Evolutionary conservation across 2,888 invertebrate genomes (phyloP).

Genomic region (Escarpia spicata): DNA sequence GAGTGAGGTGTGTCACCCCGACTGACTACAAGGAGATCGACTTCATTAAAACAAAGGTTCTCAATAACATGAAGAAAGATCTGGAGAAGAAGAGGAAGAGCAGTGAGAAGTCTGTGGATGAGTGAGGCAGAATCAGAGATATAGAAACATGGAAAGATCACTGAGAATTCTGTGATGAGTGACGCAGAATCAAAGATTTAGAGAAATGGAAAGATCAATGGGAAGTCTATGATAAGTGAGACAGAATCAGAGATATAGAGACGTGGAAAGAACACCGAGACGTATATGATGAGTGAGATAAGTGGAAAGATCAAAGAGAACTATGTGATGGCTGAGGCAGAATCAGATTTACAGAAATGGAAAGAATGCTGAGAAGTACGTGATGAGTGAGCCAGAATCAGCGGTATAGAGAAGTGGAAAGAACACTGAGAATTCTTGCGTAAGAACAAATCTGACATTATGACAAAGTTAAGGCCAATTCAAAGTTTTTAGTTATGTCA

Average conservation of each 20-base stretch:
- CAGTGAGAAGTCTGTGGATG: slow-evolving; percentile 29
- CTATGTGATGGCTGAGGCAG: not conserved
- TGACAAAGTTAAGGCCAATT: no score
- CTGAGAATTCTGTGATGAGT: not conserved
- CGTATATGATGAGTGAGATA: not conserved
- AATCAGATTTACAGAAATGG: not conserved
- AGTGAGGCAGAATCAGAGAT: slow-evolving; percentile 24
- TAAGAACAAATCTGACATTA: no score
- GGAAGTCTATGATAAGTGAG: not conserved
- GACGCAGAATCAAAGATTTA: not conserved
- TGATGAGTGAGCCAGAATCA: not conserved
- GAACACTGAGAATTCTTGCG: not conserved
- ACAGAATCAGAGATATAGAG: not conserved
- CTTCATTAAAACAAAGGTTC: slow-evolving; percentile 92
- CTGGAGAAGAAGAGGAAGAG: slow-evolving; percentile 66
- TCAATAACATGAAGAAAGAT: slow-evolving; percentile 85
- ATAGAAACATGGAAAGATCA: not conserved
- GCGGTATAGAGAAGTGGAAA: not conserved
- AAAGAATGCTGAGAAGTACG: not conserved
- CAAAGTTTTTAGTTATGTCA: no score
- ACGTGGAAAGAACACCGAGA: not conserved
- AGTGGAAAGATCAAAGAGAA: not conserved
- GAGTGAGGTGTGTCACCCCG: slow-evolving; percentile 26
- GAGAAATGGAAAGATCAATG: not conserved
- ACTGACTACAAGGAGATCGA: slow-evolving; percentile 89